A percentile compares a stretch with the other conserved stretches of the same genome.
These are phyloP conservation scores for Melanerpes formicivorus DNA, from an alignment of 2,113 vertebrate genomes.

Conservation along the genomic window DNA sequence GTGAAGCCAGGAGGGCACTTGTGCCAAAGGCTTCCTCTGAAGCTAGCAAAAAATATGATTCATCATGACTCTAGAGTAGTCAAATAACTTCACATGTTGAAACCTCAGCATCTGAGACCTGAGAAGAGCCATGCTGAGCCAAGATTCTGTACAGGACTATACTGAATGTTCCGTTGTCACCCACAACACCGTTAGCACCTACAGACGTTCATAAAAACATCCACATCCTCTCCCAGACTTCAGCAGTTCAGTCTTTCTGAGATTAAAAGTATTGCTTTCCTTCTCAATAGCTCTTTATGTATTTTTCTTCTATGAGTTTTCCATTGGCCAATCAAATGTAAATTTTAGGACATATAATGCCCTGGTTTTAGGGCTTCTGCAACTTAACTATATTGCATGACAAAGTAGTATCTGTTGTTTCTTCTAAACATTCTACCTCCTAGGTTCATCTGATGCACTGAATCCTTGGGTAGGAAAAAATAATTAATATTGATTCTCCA, in stretches of 20 bases:
- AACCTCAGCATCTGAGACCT: neutral
- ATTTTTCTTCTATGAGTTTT: neutral
- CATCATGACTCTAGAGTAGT: neutral
- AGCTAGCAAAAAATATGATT: neutral
- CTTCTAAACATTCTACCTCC: neutral
- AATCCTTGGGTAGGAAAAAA: neutral
- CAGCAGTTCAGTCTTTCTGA: neutral
- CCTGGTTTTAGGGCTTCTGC: neutral
- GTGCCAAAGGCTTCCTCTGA: neutral
- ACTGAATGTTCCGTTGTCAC: neutral
- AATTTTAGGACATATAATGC: neutral
- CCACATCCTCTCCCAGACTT: neutral
- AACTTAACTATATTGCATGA: neutral
- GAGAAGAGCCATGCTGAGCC: neutral
- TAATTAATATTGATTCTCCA: neutral
- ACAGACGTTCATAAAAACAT: neutral
- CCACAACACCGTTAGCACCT: rapidly evolving
- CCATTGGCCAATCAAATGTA: neutral
- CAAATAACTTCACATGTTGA: neutral
- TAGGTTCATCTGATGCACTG: neutral
- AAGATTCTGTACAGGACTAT: neutral
- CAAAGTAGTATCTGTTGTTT: neutral
- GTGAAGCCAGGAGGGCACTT: neutral
- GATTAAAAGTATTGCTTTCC: neutral
- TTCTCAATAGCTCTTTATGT: neutral